A percentile compares a stretch with the other conserved stretches of the same genome.
Conservation (phyloP, 2,113 vertebrate species). For the Mungos mungo region DNA sequence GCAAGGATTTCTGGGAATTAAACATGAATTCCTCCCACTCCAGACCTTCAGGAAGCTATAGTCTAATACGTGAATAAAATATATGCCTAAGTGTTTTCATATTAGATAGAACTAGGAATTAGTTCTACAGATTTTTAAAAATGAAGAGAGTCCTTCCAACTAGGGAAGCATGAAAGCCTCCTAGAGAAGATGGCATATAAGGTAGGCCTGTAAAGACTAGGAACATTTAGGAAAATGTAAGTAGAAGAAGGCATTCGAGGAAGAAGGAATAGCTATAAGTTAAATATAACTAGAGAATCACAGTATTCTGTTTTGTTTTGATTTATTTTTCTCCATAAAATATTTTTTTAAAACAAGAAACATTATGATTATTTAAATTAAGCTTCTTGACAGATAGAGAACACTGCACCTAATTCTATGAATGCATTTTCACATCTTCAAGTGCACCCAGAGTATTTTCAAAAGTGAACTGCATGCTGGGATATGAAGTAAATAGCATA, state of each 20-base stretch:
- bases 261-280: neutral
- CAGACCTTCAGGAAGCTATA: neutral
- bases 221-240: neutral
- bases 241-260: neutral
- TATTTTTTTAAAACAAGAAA: neutral
- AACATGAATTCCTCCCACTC: neutral
- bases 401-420: neutral
- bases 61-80: neutral
- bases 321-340: neutral
- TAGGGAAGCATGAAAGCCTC: neutral
- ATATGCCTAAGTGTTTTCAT: neutral
- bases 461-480: neutral
- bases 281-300: neutral
- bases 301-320: neutral
- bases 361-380: constrained; percentile 30
- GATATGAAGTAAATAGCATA: neutral
- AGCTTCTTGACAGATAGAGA: neutral
- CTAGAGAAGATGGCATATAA: neutral
- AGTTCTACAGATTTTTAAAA: neutral
- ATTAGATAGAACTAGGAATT: neutral
- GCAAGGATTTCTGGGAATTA: constrained; percentile 21
- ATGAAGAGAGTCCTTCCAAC: neutral
- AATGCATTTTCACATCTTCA: constrained; percentile 22
- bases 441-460: neutral
- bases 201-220: neutral